phyloP scores from a whole-genome alignment of 2,888 invertebrate species.

The Melieria picta region DNA sequence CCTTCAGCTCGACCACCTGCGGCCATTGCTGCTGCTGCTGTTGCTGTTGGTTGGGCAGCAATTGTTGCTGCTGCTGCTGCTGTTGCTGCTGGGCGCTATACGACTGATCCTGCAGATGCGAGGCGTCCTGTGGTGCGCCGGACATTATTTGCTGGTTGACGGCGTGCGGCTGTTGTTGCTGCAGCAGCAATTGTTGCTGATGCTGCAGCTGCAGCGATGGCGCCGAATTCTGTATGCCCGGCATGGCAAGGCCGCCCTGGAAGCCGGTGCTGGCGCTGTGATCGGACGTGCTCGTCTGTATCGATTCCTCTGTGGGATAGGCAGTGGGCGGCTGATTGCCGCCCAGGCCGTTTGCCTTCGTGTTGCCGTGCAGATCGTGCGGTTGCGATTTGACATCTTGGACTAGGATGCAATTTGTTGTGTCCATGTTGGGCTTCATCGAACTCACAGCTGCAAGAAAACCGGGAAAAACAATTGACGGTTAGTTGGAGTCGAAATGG shows the following conservation, averaged over 20 bases:
- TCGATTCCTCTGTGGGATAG: slow-evolving; percentile 80
- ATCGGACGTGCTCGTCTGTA: slow-evolving; percentile 77
- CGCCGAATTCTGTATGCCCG: slow-evolving; percentile 46
- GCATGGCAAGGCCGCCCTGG: slow-evolving; percentile 41
- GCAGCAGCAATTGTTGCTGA: slow-evolving; percentile 71
- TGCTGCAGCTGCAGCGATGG: slow-evolving; percentile 66
- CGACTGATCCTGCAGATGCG: slow-evolving; percentile 56
- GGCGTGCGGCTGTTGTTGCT: slow-evolving; percentile 67
- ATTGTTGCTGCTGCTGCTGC: slow-evolving; percentile 62
- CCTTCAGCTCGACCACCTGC: slow-evolving; percentile 83
- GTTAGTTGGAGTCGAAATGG: background rate
- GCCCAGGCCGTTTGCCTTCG: slow-evolving; percentile 55
- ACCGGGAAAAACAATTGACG: background rate
- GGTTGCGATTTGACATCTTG: slow-evolving; percentile 81
- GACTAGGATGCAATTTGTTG: slow-evolving; percentile 88
- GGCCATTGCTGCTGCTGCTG: slow-evolving; percentile 79
- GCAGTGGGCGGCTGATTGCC: slow-evolving; percentile 66
- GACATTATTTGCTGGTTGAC: slow-evolving; percentile 51
- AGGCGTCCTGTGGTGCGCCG: slow-evolving; percentile 47
- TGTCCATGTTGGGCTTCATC: slow-evolving; percentile 88
- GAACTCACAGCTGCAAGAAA: slow-evolving; percentile 85
- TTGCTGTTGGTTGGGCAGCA: slow-evolving; percentile 68
- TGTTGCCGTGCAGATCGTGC: slow-evolving; percentile 81
- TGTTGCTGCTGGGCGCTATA: slow-evolving; percentile 56
- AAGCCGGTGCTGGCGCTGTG: slow-evolving; percentile 71